Conservation (phyloP, 23 tunicate species). For the Styela plicata region DNA sequence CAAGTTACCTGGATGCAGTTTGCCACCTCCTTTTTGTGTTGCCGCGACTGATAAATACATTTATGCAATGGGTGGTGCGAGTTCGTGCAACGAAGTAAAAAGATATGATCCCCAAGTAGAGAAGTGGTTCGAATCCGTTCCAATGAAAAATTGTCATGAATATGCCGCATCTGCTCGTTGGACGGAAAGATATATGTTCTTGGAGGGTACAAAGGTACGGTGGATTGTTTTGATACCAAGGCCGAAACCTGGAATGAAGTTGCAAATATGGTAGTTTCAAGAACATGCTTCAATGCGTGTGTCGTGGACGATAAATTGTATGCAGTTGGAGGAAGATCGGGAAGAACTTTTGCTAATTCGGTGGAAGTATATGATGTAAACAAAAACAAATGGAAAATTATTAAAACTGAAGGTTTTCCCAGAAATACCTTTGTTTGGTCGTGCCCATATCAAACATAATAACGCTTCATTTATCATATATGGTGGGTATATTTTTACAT, state of each 20-base stretch:
- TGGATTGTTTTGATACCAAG: neutral
- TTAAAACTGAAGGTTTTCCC: neutral
- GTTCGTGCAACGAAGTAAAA: neutral
- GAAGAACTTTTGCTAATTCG: neutral
- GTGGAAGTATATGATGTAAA: neutral
- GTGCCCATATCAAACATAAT: neutral
- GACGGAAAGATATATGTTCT: neutral
- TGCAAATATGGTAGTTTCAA: neutral
- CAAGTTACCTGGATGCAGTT: neutral
- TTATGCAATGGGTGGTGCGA: neutral
- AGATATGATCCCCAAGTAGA: neutral
- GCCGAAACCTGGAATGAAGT: neutral
- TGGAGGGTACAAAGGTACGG: neutral
- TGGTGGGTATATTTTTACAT: too few species aligned
- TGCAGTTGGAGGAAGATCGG: neutral
- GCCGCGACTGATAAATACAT: neutral
- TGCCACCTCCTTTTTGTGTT: neutral
- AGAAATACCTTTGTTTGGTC: neutral
- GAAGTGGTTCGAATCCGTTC: neutral
- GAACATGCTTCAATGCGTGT: neutral
- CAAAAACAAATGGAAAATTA: neutral
- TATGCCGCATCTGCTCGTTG: neutral
- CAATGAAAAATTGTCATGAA: neutral
- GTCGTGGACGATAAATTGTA: neutral
- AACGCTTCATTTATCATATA: too few species aligned